These are phyloP conservation scores for Polymixis flavicincta DNA, from an alignment of 2,888 invertebrate genomes.

Conservation along the genomic window DNA sequence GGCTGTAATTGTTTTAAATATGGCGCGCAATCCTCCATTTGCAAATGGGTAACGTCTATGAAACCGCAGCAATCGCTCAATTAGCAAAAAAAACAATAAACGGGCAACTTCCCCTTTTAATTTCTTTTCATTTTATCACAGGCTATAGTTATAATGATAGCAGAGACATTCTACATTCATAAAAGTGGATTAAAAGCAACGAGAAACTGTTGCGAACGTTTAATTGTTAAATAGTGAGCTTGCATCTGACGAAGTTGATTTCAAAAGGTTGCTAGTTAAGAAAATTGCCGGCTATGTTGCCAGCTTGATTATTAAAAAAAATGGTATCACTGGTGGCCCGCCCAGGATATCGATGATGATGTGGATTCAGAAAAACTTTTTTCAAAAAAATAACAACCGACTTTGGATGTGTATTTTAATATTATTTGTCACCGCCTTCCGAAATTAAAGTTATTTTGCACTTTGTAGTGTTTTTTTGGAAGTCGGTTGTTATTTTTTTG, in stretches of 20 bases:
- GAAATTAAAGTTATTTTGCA: too few relatives aligned
- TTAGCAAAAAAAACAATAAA: slow-evolving; percentile 52
- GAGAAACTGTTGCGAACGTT: slow-evolving; percentile 9
- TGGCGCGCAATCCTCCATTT: slow-evolving; percentile 33
- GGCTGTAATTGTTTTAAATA: slow-evolving; percentile 43
- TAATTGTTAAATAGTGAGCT: slow-evolving; percentile 12
- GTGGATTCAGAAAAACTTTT: too few relatives aligned
- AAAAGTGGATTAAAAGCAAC: slow-evolving; percentile 26
- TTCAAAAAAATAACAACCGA: too few relatives aligned
- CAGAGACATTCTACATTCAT: slow-evolving; percentile 30
- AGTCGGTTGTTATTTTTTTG: too few relatives aligned
- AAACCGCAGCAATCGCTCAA: slow-evolving; percentile 37
- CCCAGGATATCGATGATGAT: background rate
- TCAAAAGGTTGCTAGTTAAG: slow-evolving; percentile 35
- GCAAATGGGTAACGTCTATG: slow-evolving; percentile 21
- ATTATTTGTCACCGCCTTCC: too few relatives aligned
- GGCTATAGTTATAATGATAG: slow-evolving; percentile 10
- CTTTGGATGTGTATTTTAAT: too few relatives aligned
- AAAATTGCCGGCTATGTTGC: slow-evolving; percentile 29
- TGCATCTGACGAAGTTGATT: slow-evolving; percentile 10
- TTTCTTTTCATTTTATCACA: slow-evolving; percentile 18
- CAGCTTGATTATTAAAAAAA: slow-evolving; percentile 10
- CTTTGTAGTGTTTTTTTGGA: too few relatives aligned
- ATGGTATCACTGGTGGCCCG: background rate
- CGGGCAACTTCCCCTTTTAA: slow-evolving; percentile 13